A percentile compares a stretch with the other conserved stretches of the same genome.
These are phyloP conservation scores for Epinephelus cyanopodus DNA, from an alignment of 2,113 vertebrate species.

Conservation along the genomic window DNA sequence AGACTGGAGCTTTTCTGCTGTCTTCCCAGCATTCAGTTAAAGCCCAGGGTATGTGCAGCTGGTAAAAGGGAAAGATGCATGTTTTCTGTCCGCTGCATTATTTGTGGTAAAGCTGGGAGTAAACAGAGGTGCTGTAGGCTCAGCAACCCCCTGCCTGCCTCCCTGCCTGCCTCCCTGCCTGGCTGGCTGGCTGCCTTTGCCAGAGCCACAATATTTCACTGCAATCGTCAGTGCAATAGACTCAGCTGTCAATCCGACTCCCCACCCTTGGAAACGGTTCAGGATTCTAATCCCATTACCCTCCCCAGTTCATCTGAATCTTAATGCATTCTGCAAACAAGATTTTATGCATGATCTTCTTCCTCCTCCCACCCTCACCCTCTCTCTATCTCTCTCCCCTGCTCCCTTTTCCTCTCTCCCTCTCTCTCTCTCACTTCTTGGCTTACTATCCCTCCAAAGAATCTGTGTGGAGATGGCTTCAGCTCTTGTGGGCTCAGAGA, in stretches of 20 bases:
- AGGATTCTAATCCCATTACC: constrained; percentile 87
- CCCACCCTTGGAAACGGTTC: constrained; percentile 83
- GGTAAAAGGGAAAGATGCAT: constrained; percentile 46
- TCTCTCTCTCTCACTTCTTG: constrained; percentile 72
- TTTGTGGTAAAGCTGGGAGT: constrained; percentile 64
- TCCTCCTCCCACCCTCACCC: constrained; percentile 67
- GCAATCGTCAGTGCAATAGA: constrained; percentile 83
- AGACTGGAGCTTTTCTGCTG: constrained; percentile 57
- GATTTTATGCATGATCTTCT: constrained; percentile 89
- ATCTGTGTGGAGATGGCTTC: constrained; percentile 83
- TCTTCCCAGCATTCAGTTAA: constrained; percentile 43
- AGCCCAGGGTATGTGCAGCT: constrained; percentile 50
- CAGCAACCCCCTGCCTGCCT: constrained; percentile 62
- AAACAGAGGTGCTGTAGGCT: constrained; percentile 76
- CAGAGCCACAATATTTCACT: constrained; percentile 83
- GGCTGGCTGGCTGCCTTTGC: constrained; percentile 69
- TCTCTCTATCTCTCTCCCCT: constrained; percentile 65
- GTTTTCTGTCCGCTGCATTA: constrained; percentile 44
- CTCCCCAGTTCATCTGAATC: constrained; percentile 87
- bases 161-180: constrained; percentile 34
- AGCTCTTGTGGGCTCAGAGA: constrained; percentile 84
- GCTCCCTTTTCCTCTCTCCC: not conserved
- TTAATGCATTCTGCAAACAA: constrained; percentile 86
- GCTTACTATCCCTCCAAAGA: constrained; percentile 80
- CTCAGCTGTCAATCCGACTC: constrained; percentile 83